Conservation (phyloP, 2,888 invertebrate genomes). For the Scaptomyza tumidula region DNA sequence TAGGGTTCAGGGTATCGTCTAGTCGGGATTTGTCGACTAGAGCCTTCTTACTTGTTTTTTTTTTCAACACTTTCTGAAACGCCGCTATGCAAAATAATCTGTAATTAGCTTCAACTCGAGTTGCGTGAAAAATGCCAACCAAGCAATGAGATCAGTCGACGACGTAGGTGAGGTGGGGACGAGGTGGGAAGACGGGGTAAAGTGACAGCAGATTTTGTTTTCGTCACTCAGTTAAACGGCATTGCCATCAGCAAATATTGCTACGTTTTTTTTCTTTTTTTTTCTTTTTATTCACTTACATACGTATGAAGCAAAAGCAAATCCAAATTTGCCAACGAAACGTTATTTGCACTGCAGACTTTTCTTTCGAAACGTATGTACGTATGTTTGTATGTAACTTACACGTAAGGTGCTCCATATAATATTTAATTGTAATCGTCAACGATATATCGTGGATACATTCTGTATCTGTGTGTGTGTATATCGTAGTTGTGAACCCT, state of each 20-base stretch:
- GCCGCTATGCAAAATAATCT: slow-evolving; percentile 24
- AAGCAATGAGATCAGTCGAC: background rate
- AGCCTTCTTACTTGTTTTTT: too few species aligned
- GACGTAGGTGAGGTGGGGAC: background rate
- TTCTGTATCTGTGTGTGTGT: too few species aligned
- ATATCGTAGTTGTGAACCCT: background rate
- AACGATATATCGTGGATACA: slow-evolving; percentile 20
- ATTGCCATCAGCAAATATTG: slow-evolving; percentile 5
- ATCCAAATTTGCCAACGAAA: slow-evolving; percentile 3
- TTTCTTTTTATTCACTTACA: slow-evolving; percentile 3
- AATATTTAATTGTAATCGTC: slow-evolving; percentile 3
- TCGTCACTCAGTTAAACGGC: background rate
- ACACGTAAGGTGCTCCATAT: slow-evolving; percentile 18
- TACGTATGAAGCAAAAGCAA: slow-evolving; percentile 4
- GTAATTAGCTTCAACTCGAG: slow-evolving; percentile 20
- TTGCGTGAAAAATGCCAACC: background rate
- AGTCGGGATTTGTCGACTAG: too few species aligned
- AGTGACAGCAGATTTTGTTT: background rate
- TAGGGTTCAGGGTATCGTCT: too few species aligned
- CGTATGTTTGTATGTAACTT: slow-evolving; percentile 3
- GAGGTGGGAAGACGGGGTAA: background rate
- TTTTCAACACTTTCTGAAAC: slow-evolving; percentile 11
- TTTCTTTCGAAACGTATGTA: background rate
- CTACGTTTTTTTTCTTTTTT: too few species aligned
- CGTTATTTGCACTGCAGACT: slow-evolving; percentile 1